Evolutionary conservation across 2,113 vertebrate genomes (phyloP).

Genomic region (Azemiops feae): DNA sequence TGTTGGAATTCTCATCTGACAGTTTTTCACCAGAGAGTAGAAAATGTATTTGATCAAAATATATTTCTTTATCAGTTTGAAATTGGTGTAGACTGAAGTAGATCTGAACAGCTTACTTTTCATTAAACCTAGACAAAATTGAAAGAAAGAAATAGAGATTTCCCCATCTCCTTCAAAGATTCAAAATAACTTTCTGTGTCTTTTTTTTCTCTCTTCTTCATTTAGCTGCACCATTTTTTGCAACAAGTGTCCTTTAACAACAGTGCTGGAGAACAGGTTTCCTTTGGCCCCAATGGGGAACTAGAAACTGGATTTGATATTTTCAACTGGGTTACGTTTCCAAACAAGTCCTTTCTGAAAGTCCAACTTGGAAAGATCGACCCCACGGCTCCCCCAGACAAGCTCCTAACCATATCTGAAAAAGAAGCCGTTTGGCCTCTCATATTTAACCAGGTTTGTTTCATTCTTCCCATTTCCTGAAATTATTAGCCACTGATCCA

Average conservation of each 20-base stretch:
- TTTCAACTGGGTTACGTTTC: background rate
- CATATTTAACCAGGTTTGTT: background rate
- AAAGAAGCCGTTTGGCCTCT: background rate
- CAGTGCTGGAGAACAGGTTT: too few species aligned
- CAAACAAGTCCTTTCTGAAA: background rate
- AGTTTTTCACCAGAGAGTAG: too few species aligned
- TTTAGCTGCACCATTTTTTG: too few species aligned
- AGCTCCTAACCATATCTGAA: background rate
- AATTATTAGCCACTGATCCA: too few species aligned
- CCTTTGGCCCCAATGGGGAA: too few species aligned
- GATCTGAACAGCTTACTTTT: background rate
- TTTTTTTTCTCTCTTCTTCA: background rate
- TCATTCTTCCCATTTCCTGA: background rate
- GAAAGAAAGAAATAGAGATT: background rate
- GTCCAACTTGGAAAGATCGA: background rate
- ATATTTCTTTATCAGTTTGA: too few species aligned
- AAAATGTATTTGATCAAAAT: too few species aligned
- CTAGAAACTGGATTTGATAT: background rate
- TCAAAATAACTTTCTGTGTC: fast-evolving
- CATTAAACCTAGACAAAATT: background rate
- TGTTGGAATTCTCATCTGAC: too few species aligned
- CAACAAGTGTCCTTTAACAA: too few species aligned
- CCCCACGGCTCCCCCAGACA: background rate
- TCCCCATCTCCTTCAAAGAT: background rate
- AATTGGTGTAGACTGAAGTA: background rate